These are phyloP conservation scores for Drosophila asahinai DNA, from an alignment of 1,140 invertebrate species.

Conservation along the genomic window DNA sequence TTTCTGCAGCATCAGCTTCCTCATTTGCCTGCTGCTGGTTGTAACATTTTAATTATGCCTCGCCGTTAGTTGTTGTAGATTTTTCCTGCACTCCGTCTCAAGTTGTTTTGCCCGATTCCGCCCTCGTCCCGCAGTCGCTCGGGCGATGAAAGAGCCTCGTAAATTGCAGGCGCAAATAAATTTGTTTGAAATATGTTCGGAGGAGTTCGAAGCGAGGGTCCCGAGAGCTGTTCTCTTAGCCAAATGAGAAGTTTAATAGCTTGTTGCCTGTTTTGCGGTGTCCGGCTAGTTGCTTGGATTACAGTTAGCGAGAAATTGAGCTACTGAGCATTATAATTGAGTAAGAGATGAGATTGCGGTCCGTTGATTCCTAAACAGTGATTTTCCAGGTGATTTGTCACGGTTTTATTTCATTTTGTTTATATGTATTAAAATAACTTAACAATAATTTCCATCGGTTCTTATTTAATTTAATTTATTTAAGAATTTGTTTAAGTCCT, in stretches of 20 bases:
- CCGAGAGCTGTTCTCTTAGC: slow-evolving; percentile 27
- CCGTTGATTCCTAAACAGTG: not conserved
- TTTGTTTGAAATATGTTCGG: slow-evolving; percentile 75
- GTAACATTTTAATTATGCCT: slow-evolving; percentile 80
- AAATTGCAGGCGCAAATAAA: slow-evolving; percentile 81
- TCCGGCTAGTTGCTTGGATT: slow-evolving; percentile 22
- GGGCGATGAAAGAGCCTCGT: slow-evolving; percentile 48
- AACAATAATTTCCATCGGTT: no score
- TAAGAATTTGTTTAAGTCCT: not conserved
- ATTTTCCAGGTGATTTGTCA: not conserved
- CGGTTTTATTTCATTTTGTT: not conserved
- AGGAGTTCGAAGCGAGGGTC: slow-evolving; percentile 27
- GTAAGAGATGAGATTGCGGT: not conserved
- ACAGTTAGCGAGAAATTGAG: slow-evolving; percentile 26
- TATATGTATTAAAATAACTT: not conserved
- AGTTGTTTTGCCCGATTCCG: slow-evolving; percentile 17
- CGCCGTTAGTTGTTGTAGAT: slow-evolving; percentile 57
- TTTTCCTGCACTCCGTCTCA: slow-evolving; percentile 30
- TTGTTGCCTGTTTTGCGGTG: slow-evolving; percentile 32
- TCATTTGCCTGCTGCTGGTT: slow-evolving; percentile 69
- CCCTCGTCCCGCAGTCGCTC: slow-evolving; percentile 3
- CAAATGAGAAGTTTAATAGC: slow-evolving; percentile 59
- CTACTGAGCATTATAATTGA: slow-evolving; percentile 18
- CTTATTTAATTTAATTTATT: not conserved
- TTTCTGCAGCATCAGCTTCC: slow-evolving; percentile 55